Conservation (phyloP, 2,113 vertebrate species). For the Xyrauchen texanus region DNA sequence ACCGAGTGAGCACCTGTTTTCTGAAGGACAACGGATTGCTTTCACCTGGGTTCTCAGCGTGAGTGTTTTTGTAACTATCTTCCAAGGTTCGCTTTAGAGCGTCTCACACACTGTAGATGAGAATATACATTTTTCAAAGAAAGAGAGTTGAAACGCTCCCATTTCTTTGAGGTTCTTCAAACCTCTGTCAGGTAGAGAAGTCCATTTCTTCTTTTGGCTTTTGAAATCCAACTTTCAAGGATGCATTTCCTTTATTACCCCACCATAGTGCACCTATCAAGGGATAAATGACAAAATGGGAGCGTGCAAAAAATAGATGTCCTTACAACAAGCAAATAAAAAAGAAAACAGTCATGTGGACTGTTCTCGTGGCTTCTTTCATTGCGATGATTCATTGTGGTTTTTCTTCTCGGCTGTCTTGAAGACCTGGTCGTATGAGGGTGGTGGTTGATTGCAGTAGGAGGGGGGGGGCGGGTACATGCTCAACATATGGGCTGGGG, state of each 20-base stretch:
- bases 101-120: not conserved
- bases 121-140: not conserved
- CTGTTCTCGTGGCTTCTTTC: not conserved
- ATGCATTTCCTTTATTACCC: not conserved
- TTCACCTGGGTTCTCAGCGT: not conserved
- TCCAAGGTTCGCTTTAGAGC: conserved; percentile 7
- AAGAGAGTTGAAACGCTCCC: not conserved
- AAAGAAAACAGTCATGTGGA: not conserved
- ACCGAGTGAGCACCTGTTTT: conserved; percentile 3
- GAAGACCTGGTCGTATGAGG: conserved; percentile 92
- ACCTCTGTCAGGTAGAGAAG: not conserved
- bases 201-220: not conserved
- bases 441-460: conserved; percentile 94
- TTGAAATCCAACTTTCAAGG: not conserved
- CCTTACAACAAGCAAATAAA: conserved; percentile 25
- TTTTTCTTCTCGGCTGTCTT: conserved; percentile 84
- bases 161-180: not conserved
- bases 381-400: conserved; percentile 21
- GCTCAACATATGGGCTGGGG: conserved; percentile 80
- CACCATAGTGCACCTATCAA: conserved; percentile 12
- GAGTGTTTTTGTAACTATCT: not conserved
- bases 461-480: conserved; percentile 89
- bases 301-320: conserved; percentile 7
- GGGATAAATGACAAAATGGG: conserved; percentile 1
- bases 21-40: conserved; percentile 17